These are phyloP conservation scores for Ceratoteleas bidentatus DNA, from an alignment of 1,140 invertebrate species.

Conservation along the genomic window DNA sequence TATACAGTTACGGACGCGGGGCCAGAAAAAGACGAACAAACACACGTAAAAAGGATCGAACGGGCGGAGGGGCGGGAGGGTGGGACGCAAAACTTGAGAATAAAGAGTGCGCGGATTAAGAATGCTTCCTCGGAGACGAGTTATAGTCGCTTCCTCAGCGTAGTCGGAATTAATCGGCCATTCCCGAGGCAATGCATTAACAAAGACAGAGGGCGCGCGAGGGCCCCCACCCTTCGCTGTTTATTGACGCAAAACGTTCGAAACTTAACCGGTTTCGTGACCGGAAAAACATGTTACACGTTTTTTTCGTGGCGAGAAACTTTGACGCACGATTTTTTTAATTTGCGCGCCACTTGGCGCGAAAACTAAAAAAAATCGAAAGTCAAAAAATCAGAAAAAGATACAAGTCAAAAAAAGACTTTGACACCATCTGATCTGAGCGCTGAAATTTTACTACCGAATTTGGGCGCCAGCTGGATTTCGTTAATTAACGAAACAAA, in stretches of 20 bases:
- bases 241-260: background rate
- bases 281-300: constrained; percentile 37
- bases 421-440: too few species aligned
- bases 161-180: constrained; percentile 81
- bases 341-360: too few species aligned
- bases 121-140: constrained; percentile 81
- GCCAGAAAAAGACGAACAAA: constrained; percentile 46
- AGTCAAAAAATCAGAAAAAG: too few species aligned
- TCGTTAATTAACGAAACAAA: too few species aligned
- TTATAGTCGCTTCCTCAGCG: constrained; percentile 80
- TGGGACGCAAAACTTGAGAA: constrained; percentile 69
- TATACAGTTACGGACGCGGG: constrained; percentile 59
- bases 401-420: too few species aligned
- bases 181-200: constrained; percentile 79
- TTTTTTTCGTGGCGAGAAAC: too few species aligned
- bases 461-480: too few species aligned
- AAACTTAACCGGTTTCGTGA: too few species aligned
- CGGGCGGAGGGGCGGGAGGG: constrained; percentile 42
- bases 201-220: constrained; percentile 73
- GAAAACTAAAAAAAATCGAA: too few species aligned
- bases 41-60: constrained; percentile 53
- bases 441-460: too few species aligned
- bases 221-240: constrained; percentile 8
- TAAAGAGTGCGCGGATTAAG: constrained; percentile 80
- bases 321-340: too few species aligned